phyloP scores from a whole-genome alignment of 2,797 vertebrate species.

The Nasua narica region DNA sequence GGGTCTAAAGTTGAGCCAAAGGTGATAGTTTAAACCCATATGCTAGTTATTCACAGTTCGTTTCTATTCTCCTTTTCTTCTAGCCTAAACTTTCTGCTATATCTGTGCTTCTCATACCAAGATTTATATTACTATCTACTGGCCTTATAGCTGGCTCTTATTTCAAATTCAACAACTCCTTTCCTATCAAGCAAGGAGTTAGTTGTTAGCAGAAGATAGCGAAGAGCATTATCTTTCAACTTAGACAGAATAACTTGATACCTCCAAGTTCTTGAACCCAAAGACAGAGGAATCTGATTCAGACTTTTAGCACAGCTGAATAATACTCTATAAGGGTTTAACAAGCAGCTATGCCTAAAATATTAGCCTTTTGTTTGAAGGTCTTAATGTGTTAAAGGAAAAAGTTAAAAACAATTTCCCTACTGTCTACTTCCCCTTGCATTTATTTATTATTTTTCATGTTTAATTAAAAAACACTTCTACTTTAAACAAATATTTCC shows the following conservation, averaged over 20 bases:
- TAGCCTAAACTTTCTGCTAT: neutral
- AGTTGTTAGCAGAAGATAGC: neutral
- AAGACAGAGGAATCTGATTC: neutral
- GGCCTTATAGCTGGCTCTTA: neutral
- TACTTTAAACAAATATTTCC: conserved; percentile 74
- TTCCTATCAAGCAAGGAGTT: neutral
- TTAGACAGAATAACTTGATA: neutral
- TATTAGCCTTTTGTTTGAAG: conserved; percentile 15
- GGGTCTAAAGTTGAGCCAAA: neutral
- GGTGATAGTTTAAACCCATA: neutral
- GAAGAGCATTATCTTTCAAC: conserved; percentile 19
- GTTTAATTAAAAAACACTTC: conserved; percentile 73
- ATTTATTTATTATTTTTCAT: conserved; percentile 73
- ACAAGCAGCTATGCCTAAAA: conserved; percentile 39
- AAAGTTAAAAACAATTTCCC: conserved; percentile 51
- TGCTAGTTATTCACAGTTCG: neutral
- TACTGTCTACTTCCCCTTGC: conserved; percentile 45
- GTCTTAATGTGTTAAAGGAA: conserved; percentile 43
- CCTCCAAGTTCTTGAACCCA: neutral
- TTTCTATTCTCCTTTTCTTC: neutral
- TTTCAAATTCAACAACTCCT: conserved; percentile 42
- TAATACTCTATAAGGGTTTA: conserved; percentile 25
- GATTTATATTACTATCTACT: neutral
- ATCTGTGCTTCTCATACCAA: neutral
- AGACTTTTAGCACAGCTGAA: neutral